phyloP scores from a whole-genome alignment of 2,888 invertebrate species.

The Barypeithes pellucidus region DNA sequence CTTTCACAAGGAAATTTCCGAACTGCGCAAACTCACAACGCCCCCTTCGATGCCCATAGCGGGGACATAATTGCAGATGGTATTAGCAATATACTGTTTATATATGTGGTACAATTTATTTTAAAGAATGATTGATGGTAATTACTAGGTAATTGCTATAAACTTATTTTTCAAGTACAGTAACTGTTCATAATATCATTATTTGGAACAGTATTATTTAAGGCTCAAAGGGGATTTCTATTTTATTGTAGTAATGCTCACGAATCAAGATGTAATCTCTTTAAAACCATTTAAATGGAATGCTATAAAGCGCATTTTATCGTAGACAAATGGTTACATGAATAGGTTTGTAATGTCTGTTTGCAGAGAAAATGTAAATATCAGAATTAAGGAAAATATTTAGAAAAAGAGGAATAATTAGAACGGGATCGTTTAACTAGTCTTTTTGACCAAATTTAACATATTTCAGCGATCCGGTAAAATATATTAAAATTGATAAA shows the following conservation, averaged over 20 bases:
- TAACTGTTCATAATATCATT: no score
- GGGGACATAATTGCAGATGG: no score
- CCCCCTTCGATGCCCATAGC: no score
- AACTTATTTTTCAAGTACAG: no score
- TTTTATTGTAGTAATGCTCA: slow-evolving; percentile 31
- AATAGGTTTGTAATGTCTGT: slow-evolving; percentile 28
- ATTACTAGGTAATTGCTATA: no score
- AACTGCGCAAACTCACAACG: no score
- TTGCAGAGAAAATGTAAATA: slow-evolving; percentile 30
- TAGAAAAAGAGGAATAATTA: slow-evolving; percentile 2
- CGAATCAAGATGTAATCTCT: slow-evolving; percentile 32
- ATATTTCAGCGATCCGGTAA: no score
- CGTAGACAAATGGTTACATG: slow-evolving; percentile 36
- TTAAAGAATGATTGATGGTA: no score
- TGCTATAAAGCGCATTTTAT: slow-evolving; percentile 41
- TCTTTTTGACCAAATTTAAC: not conserved
- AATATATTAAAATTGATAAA: no score
- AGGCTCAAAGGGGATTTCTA: slow-evolving; percentile 10
- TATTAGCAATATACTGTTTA: no score
- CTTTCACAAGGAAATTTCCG: no score
- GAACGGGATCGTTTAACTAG: not conserved
- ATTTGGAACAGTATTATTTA: not conserved
- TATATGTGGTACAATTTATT: no score
- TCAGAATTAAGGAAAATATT: slow-evolving; percentile 14
- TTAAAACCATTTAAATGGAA: slow-evolving; percentile 37